Evolutionary conservation across 2,797 vertebrate species (phyloP).

Genomic region (Pantherophis vulpinus): DNA sequence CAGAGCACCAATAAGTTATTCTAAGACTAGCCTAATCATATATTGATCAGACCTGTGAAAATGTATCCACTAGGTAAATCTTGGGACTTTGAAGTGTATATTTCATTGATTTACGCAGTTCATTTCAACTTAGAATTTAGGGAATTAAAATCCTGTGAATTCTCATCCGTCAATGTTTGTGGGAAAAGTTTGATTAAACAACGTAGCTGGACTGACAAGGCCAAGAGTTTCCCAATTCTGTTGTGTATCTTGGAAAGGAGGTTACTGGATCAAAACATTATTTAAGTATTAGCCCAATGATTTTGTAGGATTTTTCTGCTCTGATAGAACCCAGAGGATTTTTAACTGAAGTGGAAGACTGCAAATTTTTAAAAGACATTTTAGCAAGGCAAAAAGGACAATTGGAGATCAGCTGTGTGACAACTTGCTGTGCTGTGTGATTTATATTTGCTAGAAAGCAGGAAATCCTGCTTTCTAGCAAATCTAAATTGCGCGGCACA

Average conservation of each 20-base stretch:
- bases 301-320: background rate
- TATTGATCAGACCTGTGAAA: conserved; percentile 14
- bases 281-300: conserved; percentile 8
- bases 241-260: conserved; percentile 1
- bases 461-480: too few species aligned
- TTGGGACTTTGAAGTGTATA: background rate
- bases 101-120: conserved; percentile 10
- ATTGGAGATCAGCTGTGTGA: background rate
- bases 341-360: background rate
- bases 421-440: too few species aligned
- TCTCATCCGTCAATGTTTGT: background rate
- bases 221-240: background rate
- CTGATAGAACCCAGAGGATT: background rate
- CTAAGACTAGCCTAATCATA: conserved; percentile 9
- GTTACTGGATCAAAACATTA: background rate
- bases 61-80: background rate
- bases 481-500: too few species aligned
- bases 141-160: conserved; percentile 7
- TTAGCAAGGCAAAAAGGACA: background rate
- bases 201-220: background rate
- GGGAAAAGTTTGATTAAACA: conserved; percentile 7
- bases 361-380: background rate
- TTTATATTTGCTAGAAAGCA: too few species aligned
- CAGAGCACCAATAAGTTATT: background rate
- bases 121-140: conserved; percentile 13